Evolutionary conservation across 2,888 invertebrate genomes (phyloP).

Genomic region (Caenorhabditis sp.): DNA sequence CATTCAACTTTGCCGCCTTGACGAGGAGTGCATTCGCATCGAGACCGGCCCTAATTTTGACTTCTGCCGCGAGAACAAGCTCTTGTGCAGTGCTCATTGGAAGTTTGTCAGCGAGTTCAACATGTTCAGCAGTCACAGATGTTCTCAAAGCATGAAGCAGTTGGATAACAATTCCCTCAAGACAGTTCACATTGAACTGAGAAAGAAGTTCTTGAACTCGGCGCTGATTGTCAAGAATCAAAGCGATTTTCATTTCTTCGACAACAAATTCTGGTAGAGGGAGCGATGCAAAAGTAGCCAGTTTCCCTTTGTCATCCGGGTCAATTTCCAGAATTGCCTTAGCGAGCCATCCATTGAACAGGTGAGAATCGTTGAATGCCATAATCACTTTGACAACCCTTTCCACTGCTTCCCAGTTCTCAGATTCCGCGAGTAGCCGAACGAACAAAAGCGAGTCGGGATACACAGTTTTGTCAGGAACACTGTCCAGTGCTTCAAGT

Average conservation of each 20-base stretch:
- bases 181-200: background rate
- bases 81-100: constrained; percentile 13
- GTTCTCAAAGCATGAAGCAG: background rate
- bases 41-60: constrained; percentile 14
- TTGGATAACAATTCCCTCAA: background rate
- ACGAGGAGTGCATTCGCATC: constrained; percentile 64
- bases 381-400: background rate
- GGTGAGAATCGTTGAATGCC: constrained; percentile 2
- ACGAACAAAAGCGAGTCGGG: constrained; percentile 53
- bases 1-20: constrained; percentile 68
- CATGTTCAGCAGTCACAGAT: constrained; percentile 14
- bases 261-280: constrained; percentile 25
- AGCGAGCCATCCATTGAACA: constrained; percentile 38
- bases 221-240: constrained; percentile 1
- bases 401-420: constrained; percentile 57
- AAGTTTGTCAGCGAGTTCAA: constrained; percentile 30
- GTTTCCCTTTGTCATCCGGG: constrained; percentile 11
- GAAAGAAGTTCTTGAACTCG: background rate
- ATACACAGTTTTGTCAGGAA: constrained; percentile 20
- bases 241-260: constrained; percentile 38
- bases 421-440: constrained; percentile 37
- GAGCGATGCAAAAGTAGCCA: constrained; percentile 9
- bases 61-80: constrained; percentile 58
- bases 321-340: constrained; percentile 34
- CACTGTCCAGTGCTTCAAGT: constrained; percentile 41